Conservation (phyloP, 2,113 vertebrate species). For the Gulo gulo region DNA sequence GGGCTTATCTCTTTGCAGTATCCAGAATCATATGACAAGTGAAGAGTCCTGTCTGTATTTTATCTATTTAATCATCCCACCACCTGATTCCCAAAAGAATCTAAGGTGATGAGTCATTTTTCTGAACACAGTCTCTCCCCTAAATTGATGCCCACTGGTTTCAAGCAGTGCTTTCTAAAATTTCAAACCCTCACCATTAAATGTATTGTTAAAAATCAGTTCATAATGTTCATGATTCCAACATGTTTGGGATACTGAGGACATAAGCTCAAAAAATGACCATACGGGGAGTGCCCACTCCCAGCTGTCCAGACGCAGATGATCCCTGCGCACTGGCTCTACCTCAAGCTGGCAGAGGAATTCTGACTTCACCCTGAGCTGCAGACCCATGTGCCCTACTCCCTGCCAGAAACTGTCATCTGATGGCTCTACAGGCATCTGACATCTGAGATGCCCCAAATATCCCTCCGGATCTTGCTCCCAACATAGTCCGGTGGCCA, state of each 20-base stretch:
- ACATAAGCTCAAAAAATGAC: not conserved
- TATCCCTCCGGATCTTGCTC: not conserved
- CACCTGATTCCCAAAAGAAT: constrained; percentile 62
- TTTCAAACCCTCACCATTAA: constrained; percentile 40
- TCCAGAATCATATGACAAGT: constrained; percentile 62
- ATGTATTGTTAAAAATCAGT: constrained; percentile 44
- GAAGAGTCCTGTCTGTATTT: constrained; percentile 52
- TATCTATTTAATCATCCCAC: constrained; percentile 62
- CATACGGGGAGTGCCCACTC: not conserved
- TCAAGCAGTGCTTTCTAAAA: constrained; percentile 27
- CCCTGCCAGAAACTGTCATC: not conserved
- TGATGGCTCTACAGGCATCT: not conserved
- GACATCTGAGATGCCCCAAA: not conserved
- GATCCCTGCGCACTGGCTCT: not conserved
- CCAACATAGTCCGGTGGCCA: not conserved
- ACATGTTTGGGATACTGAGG: not conserved
- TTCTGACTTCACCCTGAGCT: not conserved
- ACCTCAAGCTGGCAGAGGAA: not conserved
- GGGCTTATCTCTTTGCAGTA: constrained; percentile 44
- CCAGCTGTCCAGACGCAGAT: not conserved
- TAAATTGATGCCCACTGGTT: constrained; percentile 63
- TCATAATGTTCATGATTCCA: constrained; percentile 33
- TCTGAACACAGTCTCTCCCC: constrained; percentile 30
- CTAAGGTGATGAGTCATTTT: constrained; percentile 62
- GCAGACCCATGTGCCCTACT: not conserved